Conservation (phyloP, 1,140 invertebrate species). For the Bursaphelenchus mucronatus region DNA sequence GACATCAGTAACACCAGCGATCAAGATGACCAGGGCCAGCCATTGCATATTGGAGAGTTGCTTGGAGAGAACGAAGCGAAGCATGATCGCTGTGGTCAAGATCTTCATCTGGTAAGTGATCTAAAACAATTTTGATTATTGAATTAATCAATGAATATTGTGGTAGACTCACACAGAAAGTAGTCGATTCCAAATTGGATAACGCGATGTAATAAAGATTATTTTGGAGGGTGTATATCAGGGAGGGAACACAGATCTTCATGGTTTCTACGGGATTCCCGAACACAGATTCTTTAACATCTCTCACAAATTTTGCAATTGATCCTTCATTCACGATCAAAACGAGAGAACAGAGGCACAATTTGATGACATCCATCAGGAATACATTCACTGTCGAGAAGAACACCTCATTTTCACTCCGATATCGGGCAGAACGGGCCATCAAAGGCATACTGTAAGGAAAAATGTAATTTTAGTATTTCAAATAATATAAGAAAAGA, state of each 20-base stretch:
- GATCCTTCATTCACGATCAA: constrained; percentile 32
- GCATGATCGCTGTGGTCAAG: constrained; percentile 55
- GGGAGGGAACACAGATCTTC: constrained; percentile 35
- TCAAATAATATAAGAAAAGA: constrained; percentile 1
- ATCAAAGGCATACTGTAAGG: constrained; percentile 45
- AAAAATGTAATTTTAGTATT: constrained; percentile 16
- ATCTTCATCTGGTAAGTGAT: constrained; percentile 59
- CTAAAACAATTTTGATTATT: constrained; percentile 31
- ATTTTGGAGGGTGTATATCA: constrained; percentile 47
- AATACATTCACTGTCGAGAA: constrained; percentile 50
- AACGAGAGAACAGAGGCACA: constrained; percentile 40
- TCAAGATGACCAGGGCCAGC: constrained; percentile 44
- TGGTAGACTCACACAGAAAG: constrained; percentile 39
- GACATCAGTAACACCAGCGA: constrained; percentile 49
- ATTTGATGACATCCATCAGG: constrained; percentile 47
- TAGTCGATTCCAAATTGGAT: constrained; percentile 48
- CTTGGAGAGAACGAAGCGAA: constrained; percentile 44
- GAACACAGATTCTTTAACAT: constrained; percentile 12
- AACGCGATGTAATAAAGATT: constrained; percentile 46
- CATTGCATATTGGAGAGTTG: constrained; percentile 46
- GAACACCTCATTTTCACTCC: constrained; percentile 39
- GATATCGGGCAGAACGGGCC: constrained; percentile 38
- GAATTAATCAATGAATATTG: constrained; percentile 2
- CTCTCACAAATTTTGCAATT: constrained; percentile 23
- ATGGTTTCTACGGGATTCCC: constrained; percentile 36